Evolutionary conservation across 2,113 vertebrate genomes (phyloP).

Genomic region (Zingel zingel): DNA sequence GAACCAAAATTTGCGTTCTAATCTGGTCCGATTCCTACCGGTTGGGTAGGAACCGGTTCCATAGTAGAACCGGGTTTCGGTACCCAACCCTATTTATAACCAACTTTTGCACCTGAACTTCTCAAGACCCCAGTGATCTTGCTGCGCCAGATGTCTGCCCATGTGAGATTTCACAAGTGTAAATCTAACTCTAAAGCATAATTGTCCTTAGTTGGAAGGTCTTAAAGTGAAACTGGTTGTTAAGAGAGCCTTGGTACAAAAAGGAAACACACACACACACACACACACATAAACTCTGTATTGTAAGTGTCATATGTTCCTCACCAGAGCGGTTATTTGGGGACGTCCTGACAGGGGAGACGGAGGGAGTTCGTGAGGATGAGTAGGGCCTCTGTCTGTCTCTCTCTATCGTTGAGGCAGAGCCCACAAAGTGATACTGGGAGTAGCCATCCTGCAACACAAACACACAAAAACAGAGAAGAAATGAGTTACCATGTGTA

Average conservation of each 20-base stretch:
- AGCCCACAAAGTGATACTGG: constrained; percentile 98
- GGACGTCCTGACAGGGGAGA: constrained; percentile 97
- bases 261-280: neutral
- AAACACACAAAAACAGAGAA: constrained; percentile 34
- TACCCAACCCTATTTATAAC: neutral
- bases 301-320: constrained; percentile 6
- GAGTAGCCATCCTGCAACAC: constrained; percentile 94
- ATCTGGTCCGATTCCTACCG: too few species aligned
- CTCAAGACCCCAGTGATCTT: neutral
- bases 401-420: constrained; percentile 97
- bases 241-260: neutral
- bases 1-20: too few species aligned
- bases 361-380: constrained; percentile 96
- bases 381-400: constrained; percentile 98
- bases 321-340: constrained; percentile 99
- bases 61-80: too few species aligned
- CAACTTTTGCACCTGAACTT: constrained; percentile 13
- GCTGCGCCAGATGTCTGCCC: neutral
- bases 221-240: constrained; percentile 1
- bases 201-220: neutral
- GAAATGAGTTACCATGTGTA: neutral
- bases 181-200: neutral
- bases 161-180: neutral
- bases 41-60: too few species aligned
- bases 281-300: neutral